These are phyloP conservation scores for Drosophila peninsularis DNA, from an alignment of 2,888 invertebrate genomes.

Conservation along the genomic window DNA sequence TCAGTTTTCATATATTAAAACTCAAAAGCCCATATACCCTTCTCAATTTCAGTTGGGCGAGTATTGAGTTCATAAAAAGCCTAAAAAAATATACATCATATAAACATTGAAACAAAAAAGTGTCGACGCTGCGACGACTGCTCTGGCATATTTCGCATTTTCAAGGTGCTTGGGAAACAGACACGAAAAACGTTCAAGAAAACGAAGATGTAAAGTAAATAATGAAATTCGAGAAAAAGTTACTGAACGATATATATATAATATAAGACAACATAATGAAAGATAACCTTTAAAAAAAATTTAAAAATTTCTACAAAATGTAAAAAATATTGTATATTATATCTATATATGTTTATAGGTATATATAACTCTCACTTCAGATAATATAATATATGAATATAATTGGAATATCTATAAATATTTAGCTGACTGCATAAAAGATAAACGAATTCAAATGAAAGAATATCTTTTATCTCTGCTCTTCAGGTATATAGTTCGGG, in stretches of 20 bases:
- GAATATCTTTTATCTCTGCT: neutral
- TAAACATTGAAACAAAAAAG: slow-evolving; percentile 12
- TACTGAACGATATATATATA: too few species aligned
- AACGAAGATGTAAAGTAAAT: neutral
- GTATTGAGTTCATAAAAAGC: neutral
- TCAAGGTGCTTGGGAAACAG: slow-evolving; percentile 12
- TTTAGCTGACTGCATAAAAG: too few species aligned
- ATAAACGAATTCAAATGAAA: neutral
- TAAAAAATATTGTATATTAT: neutral
- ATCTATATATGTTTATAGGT: too few species aligned
- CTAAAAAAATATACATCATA: slow-evolving; percentile 2
- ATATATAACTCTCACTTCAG: too few species aligned
- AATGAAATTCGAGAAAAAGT: neutral
- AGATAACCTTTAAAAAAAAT: neutral
- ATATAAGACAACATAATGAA: too few species aligned
- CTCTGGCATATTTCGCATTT: slow-evolving; percentile 1
- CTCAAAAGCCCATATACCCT: neutral
- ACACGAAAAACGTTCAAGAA: neutral
- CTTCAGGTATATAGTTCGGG: neutral
- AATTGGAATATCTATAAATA: too few species aligned
- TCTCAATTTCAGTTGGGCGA: neutral
- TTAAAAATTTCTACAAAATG: neutral
- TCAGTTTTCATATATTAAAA: neutral
- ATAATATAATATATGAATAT: too few species aligned
- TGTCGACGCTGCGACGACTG: slow-evolving; percentile 11